phyloP scores from a whole-genome alignment of 2,888 invertebrate genomes.

The Agrotis exclamationis region DNA sequence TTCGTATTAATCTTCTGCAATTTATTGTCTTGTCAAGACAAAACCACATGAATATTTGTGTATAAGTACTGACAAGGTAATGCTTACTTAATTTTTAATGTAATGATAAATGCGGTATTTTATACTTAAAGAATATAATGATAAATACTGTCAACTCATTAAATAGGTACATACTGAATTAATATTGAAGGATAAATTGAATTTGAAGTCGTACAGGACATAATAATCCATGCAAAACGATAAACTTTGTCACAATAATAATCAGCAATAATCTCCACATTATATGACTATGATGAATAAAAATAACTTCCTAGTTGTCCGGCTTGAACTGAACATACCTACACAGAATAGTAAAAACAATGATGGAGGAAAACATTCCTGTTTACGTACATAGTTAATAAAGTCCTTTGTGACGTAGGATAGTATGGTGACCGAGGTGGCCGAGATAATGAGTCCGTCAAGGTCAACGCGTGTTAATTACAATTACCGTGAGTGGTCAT shows the following conservation, averaged over 20 bases:
- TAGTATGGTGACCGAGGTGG: slow-evolving; percentile 78
- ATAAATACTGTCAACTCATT: background rate
- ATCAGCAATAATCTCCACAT: slow-evolving; percentile 43
- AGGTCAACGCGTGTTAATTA: slow-evolving; percentile 88
- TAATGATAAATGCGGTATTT: slow-evolving; percentile 29
- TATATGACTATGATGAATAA: slow-evolving; percentile 50
- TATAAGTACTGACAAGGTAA: slow-evolving; percentile 10
- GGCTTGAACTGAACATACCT: slow-evolving; percentile 64
- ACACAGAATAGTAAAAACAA: slow-evolving; percentile 81
- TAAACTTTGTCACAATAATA: slow-evolving; percentile 28
- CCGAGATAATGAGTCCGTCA: slow-evolving; percentile 77
- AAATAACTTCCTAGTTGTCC: slow-evolving; percentile 76
- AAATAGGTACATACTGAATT: background rate
- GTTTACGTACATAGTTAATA: slow-evolving; percentile 78
- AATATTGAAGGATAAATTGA: slow-evolving; percentile 11
- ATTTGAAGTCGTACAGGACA: slow-evolving; percentile 16
- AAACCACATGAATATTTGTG: slow-evolving; percentile 15
- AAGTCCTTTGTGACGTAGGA: slow-evolving; percentile 85
- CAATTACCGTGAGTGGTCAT: slow-evolving; percentile 90
- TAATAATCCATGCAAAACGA: slow-evolving; percentile 16
- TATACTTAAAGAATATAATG: slow-evolving; percentile 5
- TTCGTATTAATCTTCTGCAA: slow-evolving; percentile 43
- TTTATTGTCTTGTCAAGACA: slow-evolving; percentile 41
- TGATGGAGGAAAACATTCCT: slow-evolving; percentile 85
- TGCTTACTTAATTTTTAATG: slow-evolving; percentile 7